Base-by-base conservation (phyloP, 1,140 invertebrate genomes). In the Sycophaga agraensis region DNA sequence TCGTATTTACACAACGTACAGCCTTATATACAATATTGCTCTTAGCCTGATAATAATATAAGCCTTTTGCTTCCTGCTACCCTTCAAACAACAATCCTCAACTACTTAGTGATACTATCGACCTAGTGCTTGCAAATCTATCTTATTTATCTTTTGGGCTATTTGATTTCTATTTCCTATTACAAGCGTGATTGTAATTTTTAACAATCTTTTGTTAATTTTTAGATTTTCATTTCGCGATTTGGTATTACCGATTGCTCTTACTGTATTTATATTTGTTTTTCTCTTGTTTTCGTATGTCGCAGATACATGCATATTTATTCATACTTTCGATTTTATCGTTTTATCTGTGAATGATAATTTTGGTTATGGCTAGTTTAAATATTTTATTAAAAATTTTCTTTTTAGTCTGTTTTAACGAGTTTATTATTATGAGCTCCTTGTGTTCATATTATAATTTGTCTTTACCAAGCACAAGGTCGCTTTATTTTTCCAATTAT, bases 51-150 rank as follows among this genome's bases (percentile, higher is more conserved):
- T 56, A 64, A 59, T 63, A 59, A 35, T 28, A 64, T 59, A 50
- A 61, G 46, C 55, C 60, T 54, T 14, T 66, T 35, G 59, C 59
- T 66, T 66, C 65, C 59, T 66, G 65, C 65, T 66, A 65, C 56
- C 62, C 40, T n/a, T 55, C 1, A 35, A 61, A 64, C 59, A 51
- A 54, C 6, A 11, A 51, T 58, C 28, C 43, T 17, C 14, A 14
- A 64, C 48, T 43, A 63, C 42, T 46, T 57, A 35, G 26, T 34
- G 40, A 39, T 34, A 50, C 51, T 46, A 59, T 59, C 34, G 62
- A 64, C 56, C 62, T 59, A 60, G 58, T 65, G 63, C 63, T 65
- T 60, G 58, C 39, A 51, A n/a, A n/a, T n/a, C n/a, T n/a, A n/a
- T n/a, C n/a, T n/a, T n/a, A n/a, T n/a, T n/a, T n/a, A n/a, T n/a